These are phyloP conservation scores for Sitta europaea DNA, from an alignment of 2,113 vertebrate species.

Conservation along the genomic window DNA sequence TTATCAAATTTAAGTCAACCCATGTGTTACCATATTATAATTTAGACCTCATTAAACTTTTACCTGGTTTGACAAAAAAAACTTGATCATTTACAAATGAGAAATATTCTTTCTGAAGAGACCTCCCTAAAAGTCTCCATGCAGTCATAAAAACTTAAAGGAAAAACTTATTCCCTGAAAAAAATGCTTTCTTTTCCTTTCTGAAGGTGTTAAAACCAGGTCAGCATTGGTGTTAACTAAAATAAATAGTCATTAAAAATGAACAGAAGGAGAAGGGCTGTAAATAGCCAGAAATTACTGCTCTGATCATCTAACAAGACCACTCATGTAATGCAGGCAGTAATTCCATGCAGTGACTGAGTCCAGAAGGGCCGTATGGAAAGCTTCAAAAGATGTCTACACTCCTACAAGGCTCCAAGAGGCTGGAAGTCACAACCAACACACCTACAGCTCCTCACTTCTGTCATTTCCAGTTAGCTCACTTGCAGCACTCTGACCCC, in stretches of 20 bases:
- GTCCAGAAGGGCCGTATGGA: neutral
- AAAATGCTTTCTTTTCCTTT: neutral
- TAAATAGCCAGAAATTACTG: neutral
- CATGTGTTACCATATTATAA: neutral
- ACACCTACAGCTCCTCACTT: neutral
- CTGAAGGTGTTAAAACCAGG: neutral
- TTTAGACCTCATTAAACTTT: neutral
- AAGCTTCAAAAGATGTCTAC: neutral
- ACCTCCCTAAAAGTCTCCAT: neutral
- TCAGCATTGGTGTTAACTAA: neutral
- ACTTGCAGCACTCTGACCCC: neutral
- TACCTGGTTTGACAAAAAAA: neutral
- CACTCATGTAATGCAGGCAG: neutral
- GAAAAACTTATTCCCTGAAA: neutral
- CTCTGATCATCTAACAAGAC: neutral
- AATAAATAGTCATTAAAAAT: neutral
- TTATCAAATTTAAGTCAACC: neutral
- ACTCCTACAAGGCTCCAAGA: neutral
- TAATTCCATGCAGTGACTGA: neutral
- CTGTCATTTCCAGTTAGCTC: neutral
- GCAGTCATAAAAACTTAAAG: neutral
- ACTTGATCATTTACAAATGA: neutral
- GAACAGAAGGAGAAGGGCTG: neutral
- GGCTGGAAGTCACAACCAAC: neutral
- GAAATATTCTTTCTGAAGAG: neutral